Percentiles rank a stretch among this genome's conserved stretches.
These are phyloP conservation scores for Abrostola tripartita DNA, from an alignment of 2,888 invertebrate species.

Conservation along the genomic window DNA sequence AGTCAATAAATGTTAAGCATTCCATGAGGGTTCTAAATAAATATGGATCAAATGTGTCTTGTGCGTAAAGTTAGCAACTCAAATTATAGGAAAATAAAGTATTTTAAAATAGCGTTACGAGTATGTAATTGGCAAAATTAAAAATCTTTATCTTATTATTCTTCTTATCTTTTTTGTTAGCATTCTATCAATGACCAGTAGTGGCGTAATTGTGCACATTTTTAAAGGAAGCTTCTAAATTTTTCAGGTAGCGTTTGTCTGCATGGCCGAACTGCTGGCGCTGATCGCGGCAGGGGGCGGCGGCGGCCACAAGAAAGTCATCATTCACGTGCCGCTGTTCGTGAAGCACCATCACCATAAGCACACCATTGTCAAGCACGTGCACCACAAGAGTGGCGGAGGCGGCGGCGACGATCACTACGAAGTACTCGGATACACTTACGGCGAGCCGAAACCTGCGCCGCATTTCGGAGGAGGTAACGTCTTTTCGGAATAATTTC, in stretches of 20 bases:
- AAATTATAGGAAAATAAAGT: no score
- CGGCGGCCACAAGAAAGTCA: conserved; percentile 90
- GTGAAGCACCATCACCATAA: conserved; percentile 93
- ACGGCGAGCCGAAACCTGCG: conserved; percentile 89
- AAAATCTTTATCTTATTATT: no score
- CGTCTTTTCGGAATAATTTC: neutral
- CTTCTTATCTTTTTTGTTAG: no score
- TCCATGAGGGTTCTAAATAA: no score
- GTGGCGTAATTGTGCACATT: neutral
- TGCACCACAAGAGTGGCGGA: conserved; percentile 89
- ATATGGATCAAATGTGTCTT: no score
- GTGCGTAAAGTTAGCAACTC: no score
- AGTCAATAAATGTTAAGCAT: no score
- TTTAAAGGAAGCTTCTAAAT: conserved; percentile 17
- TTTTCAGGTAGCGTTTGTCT: conserved; percentile 78
- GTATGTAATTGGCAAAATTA: no score
- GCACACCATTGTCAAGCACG: conserved; percentile 92
- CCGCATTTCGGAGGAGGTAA: conserved; percentile 83
- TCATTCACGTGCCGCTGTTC: conserved; percentile 93
- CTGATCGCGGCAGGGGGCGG: conserved; percentile 81
- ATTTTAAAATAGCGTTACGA: no score
- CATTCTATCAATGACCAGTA: no score
- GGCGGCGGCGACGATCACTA: conserved; percentile 89
- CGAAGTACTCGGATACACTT: conserved; percentile 91
- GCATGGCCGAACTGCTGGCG: conserved; percentile 74